A percentile compares a stretch with the other conserved stretches of the same genome.
Conservation (phyloP, 2,797 vertebrate genomes). For the Varecia variegata region DNA sequence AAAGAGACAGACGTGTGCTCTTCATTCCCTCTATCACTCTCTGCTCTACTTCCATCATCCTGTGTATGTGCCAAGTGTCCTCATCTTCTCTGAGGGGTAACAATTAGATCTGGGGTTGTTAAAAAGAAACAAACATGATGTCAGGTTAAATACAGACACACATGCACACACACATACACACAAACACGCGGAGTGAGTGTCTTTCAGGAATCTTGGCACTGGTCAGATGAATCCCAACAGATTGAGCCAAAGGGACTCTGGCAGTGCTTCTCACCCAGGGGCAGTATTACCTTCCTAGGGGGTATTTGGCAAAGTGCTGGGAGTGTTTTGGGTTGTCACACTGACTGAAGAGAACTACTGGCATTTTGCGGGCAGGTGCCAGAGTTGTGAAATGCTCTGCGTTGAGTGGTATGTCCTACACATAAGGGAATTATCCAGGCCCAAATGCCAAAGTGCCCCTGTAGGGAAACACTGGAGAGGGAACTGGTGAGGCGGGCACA, state of each 20-base stretch:
- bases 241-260: not conserved
- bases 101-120: not conserved
- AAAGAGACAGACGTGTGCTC: not conserved
- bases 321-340: not conserved
- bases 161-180: too few species aligned
- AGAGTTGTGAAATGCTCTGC: not conserved
- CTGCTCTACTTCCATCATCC: not conserved
- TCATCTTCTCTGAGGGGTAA: not conserved
- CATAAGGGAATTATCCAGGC: not conserved
- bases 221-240: not conserved
- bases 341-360: not conserved
- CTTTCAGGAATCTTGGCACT: not conserved
- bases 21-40: not conserved
- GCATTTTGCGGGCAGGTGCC: not conserved
- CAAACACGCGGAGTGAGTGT: not conserved
- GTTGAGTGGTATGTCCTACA: not conserved
- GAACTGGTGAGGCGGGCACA: not conserved
- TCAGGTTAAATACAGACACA: not conserved
- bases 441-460: not conserved
- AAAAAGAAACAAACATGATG: not conserved
- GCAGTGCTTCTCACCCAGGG: not conserved
- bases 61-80: not conserved
- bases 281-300: not conserved
- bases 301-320: not conserved
- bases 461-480: not conserved